These are phyloP conservation scores for Trachelus troglodyta DNA, from an alignment of 2,888 invertebrate species.

Conservation along the genomic window DNA sequence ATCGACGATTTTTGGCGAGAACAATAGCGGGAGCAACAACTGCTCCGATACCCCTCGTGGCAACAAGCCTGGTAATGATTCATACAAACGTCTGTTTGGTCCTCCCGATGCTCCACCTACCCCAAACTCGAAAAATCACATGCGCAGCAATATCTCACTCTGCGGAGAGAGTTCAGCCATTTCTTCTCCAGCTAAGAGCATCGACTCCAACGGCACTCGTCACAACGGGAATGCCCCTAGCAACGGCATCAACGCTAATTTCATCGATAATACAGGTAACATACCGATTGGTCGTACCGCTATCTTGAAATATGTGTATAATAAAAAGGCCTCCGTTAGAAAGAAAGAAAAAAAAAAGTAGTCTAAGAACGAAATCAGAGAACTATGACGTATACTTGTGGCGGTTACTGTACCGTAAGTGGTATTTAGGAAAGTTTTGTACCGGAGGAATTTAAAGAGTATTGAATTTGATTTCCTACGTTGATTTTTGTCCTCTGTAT, in stretches of 20 bases:
- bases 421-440: background rate
- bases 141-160: constrained; percentile 73
- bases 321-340: constrained; percentile 41
- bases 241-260: constrained; percentile 43
- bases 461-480: background rate
- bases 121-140: constrained; percentile 72
- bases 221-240: constrained; percentile 52
- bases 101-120: constrained; percentile 69
- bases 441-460: background rate
- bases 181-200: constrained; percentile 36
- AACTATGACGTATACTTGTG: background rate
- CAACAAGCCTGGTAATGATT: constrained; percentile 71
- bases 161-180: constrained; percentile 61
- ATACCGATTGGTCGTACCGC: constrained; percentile 32
- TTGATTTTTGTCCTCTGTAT: background rate
- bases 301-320: constrained; percentile 60
- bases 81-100: constrained; percentile 74
- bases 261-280: constrained; percentile 25
- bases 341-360: background rate
- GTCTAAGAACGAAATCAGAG: background rate
- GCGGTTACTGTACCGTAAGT: background rate
- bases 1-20: constrained; percentile 62
- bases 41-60: constrained; percentile 55
- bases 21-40: constrained; percentile 50
- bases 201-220: constrained; percentile 42